phyloP scores from a whole-genome alignment of 2,888 invertebrate genomes.

The Tolmerus cingulatus region DNA sequence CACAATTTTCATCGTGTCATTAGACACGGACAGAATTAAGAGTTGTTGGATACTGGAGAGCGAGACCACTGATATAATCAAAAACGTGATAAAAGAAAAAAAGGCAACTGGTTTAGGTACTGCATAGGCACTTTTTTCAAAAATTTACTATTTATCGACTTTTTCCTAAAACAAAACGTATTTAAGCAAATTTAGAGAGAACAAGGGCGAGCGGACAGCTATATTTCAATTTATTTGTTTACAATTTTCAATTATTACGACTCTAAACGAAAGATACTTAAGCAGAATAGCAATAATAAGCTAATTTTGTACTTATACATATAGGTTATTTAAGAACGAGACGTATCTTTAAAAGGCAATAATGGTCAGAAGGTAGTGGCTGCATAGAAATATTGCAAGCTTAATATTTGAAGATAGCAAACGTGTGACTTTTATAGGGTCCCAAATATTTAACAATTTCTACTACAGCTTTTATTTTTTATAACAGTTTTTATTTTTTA shows the following conservation, averaged over 20 bases:
- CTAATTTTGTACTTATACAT: conserved; percentile 9
- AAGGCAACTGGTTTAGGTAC: conserved; percentile 9
- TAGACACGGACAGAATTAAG: neutral
- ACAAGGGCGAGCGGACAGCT: neutral
- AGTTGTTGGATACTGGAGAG: neutral
- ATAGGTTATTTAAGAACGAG: neutral
- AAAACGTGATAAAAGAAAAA: conserved; percentile 16
- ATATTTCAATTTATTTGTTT: conserved; percentile 9
- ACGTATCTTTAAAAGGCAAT: neutral
- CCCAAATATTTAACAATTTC: neutral
- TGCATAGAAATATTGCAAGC: neutral
- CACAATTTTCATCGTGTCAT: neutral
- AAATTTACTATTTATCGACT: conserved; percentile 20
- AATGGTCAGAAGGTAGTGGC: neutral
- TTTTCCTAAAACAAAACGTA: conserved; percentile 4
- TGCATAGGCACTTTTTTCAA: conserved; percentile 6
- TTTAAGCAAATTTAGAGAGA: neutral
- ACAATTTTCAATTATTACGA: neutral
- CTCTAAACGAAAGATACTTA: neutral
- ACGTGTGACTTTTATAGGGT: neutral
- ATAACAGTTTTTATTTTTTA: no score
- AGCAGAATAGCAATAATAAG: conserved; percentile 17
- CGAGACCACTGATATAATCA: conserved; percentile 14
- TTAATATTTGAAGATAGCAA: neutral
- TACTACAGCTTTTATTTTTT: no score